Conservation (phyloP, 2,113 vertebrate genomes). For the Entosphenus tridentatus region DNA sequence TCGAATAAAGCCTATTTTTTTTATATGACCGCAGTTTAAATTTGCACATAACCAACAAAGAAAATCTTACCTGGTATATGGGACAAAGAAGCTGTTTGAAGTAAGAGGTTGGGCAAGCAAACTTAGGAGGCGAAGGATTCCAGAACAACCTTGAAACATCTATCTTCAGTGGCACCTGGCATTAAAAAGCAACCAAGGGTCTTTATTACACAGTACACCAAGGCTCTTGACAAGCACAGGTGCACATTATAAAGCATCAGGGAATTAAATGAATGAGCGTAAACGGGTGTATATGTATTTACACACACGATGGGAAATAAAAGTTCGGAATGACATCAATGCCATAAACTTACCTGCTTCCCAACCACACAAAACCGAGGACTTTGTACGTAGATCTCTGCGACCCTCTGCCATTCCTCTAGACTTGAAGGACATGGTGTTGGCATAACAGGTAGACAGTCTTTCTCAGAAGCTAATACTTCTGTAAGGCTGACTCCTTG, state of each 20-base stretch:
- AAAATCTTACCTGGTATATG: conserved; percentile 26
- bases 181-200: conserved; percentile 13
- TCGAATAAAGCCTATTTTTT: too few species aligned
- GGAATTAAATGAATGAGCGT: too few species aligned
- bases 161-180: conserved; percentile 22
- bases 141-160: conserved; percentile 28
- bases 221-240: too few species aligned
- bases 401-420: conserved; percentile 14
- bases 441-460: conserved; percentile 10
- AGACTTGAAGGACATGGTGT: conserved; percentile 10
- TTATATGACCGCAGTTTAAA: too few species aligned
- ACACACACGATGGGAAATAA: too few species aligned
- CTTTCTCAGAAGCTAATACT: conserved; percentile 8
- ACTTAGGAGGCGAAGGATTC: conserved; percentile 27
- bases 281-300: too few species aligned
- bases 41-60: conserved; percentile 10
- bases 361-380: conserved; percentile 20
- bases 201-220: too few species aligned
- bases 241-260: too few species aligned
- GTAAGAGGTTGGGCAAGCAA: conserved; percentile 22
- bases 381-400: conserved; percentile 15
- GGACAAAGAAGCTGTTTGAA: conserved; percentile 29
- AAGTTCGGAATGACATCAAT: too few species aligned
- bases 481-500: conserved; percentile 18
- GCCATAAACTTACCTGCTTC: conserved; percentile 21